Base-by-base conservation (phyloP, 2,888 invertebrate species). In the Tenthredo distinguenda region DNA sequence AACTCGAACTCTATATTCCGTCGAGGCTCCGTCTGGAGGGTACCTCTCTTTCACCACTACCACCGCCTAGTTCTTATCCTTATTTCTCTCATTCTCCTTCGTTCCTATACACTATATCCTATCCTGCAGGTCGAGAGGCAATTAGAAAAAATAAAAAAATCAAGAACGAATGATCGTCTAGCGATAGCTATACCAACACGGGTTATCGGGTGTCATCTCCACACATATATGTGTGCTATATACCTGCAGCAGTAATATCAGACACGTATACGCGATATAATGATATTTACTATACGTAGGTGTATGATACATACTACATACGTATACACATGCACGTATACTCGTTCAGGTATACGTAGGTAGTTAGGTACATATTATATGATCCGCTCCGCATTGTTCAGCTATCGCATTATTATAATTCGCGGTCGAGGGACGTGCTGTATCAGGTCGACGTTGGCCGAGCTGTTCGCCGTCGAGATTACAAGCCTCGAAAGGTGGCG, bases 341-440 rank as follows among this genome's bases (percentile, higher is more conserved):
- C 31, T 47, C 47, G 15, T 47, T 47, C 3, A 15, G 34, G 15
- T 71, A 71, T 71, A 71, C 6, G 4, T 21, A 43, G 3, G 26
- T 43, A 12, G 9, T 21, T 43, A 26, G 21, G 43, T 26, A 71
- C n/a, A n/a, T 37, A 71, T 68, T 68, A 34, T 34, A 68, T 68
- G 68, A 68, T 74, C 72, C 74, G 74, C 43, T 43, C 47, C 2
- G 74, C 74, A 74, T 40, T 37, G 58, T 40, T n/a, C 37, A 37
- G 83, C 55, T 85, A 84, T 72, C 85, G 81, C 85, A 88, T 89
- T 88, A 88, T 89, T 86, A 88, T 88, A 87, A 87, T 88, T 84
- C 86, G 86, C 85, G 88, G 37, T 37, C 47, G 21, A 40, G 87
- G 88, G 89, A 93, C 93, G 93, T 93, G 93, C 93, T 92, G 93